These are phyloP conservation scores for Danio aesculapii DNA, from an alignment of 2,797 vertebrate species.

Conservation along the genomic window DNA sequence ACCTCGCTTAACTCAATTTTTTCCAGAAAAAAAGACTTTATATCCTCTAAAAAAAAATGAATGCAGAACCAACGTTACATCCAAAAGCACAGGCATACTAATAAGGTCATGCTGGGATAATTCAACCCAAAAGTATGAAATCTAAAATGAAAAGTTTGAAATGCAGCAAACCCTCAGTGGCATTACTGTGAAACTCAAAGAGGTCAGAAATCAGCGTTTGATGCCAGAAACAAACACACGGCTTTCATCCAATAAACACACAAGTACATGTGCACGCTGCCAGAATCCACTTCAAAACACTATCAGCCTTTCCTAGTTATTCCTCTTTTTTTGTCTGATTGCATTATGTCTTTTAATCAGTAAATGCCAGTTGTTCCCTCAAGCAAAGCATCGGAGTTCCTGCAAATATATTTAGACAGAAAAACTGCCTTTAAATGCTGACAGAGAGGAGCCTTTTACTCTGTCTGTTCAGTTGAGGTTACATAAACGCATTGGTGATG, in stretches of 20 bases:
- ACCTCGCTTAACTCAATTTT: no score
- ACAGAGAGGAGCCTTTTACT: background rate
- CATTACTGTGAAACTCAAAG: background rate
- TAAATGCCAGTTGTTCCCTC: constrained; percentile 23
- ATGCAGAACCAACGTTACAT: no score
- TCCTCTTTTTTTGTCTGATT: constrained; percentile 13
- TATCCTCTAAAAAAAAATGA: no score
- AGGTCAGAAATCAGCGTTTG: constrained; percentile 11
- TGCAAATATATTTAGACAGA: background rate
- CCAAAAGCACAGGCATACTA: no score
- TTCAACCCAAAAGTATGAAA: no score
- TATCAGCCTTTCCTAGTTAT: constrained; percentile 4
- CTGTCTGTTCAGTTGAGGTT: background rate
- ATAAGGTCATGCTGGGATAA: no score
- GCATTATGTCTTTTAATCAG: constrained; percentile 28
- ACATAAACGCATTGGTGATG: background rate
- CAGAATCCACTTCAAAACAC: background rate
- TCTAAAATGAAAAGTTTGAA: no score
- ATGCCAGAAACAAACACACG: background rate
- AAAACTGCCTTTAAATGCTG: background rate
- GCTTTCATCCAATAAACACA: constrained; percentile 30
- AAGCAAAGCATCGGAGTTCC: background rate
- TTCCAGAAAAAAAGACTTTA: no score
- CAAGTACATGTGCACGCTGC: background rate
- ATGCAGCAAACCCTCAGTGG: no score